phyloP scores from a whole-genome alignment of 2,888 invertebrate genomes.

The Horisme vitalbata region DNA sequence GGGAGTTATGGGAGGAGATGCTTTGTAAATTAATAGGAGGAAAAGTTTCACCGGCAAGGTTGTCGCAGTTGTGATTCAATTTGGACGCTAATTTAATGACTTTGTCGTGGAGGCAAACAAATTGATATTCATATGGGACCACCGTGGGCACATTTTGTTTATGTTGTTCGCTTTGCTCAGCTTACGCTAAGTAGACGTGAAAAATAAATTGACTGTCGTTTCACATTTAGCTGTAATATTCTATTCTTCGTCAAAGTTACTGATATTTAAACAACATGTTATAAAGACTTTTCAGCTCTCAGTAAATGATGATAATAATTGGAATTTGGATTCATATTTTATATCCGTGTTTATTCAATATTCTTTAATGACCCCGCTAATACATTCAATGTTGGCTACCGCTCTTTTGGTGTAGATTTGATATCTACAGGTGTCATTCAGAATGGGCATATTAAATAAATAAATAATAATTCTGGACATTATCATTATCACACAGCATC shows the following conservation, averaged over 20 bases:
- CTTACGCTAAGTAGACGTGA: constrained; percentile 30
- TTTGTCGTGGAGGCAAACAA: constrained; percentile 76
- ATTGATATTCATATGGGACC: constrained; percentile 83
- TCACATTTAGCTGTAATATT: constrained; percentile 11
- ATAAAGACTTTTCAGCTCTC: too few relatives aligned
- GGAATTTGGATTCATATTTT: too few relatives aligned
- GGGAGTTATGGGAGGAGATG: constrained; percentile 58
- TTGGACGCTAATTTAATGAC: constrained; percentile 82
- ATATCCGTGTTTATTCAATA: too few relatives aligned
- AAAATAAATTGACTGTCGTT: constrained; percentile 30
- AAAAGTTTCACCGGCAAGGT: constrained; percentile 80
- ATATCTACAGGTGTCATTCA: too few relatives aligned
- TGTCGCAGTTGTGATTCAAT: constrained; percentile 83
- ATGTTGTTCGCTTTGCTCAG: constrained; percentile 50
- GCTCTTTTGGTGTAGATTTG: too few relatives aligned
- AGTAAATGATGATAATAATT: too few relatives aligned
- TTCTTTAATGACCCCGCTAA: too few relatives aligned
- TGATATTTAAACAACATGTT: too few relatives aligned
- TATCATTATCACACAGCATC: too few relatives aligned
- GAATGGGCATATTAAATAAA: too few relatives aligned
- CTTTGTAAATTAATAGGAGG: constrained; percentile 82
- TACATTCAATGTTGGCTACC: too few relatives aligned
- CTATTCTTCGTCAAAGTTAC: background rate
- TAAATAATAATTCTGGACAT: too few relatives aligned
- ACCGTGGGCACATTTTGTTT: constrained; percentile 64